phyloP scores from a whole-genome alignment of 2,797 vertebrate species.

The Sebastes minor region DNA sequence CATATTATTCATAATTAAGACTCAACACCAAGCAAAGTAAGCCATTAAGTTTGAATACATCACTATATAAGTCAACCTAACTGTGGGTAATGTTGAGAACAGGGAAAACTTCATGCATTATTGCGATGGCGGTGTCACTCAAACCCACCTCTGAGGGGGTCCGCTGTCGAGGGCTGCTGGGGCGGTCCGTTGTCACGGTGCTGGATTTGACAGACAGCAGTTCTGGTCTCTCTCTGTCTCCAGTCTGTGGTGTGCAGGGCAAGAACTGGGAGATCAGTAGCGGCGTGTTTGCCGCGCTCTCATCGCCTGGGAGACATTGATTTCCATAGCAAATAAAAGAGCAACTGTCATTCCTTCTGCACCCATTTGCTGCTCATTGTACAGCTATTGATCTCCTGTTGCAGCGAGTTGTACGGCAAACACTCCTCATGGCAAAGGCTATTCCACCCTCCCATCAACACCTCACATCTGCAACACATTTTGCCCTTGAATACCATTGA shows the following conservation, averaged over 20 bases:
- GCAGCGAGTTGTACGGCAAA: constrained; percentile 34
- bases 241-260: constrained; percentile 79
- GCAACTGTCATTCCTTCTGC: constrained; percentile 66
- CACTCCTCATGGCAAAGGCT: constrained; percentile 35
- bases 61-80: not conserved
- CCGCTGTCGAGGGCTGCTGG: constrained; percentile 84
- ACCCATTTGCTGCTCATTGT: constrained; percentile 60
- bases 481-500: constrained; percentile 38
- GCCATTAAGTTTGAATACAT: not conserved
- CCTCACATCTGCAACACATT: constrained; percentile 28
- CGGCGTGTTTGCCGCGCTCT: constrained; percentile 77
- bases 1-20: not conserved
- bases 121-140: not conserved
- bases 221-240: constrained; percentile 80
- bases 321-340: constrained; percentile 77
- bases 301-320: constrained; percentile 87
- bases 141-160: constrained; percentile 88
- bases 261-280: constrained; percentile 84
- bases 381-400: constrained; percentile 69
- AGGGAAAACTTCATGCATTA: not conserved
- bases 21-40: not conserved
- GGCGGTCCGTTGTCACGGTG: constrained; percentile 79
- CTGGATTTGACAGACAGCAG: constrained; percentile 80
- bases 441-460: constrained; percentile 23
- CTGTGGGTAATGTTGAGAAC: not conserved